These are phyloP conservation scores for Heliconius hortense DNA, from an alignment of 2,888 invertebrate genomes.

Conservation along the genomic window DNA sequence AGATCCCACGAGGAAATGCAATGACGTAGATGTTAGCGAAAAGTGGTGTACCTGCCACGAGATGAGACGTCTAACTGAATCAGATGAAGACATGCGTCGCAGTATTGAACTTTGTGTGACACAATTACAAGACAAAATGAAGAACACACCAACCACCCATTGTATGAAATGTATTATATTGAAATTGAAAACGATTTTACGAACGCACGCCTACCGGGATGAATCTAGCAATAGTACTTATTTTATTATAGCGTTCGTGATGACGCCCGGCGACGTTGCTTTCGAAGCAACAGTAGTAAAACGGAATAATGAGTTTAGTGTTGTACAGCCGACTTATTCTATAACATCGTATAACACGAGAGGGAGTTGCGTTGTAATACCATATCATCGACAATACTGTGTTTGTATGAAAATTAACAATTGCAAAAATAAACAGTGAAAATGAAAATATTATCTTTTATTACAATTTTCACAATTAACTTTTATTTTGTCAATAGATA, in stretches of 20 bases:
- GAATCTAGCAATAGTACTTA: constrained; percentile 57
- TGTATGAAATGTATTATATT: constrained; percentile 77
- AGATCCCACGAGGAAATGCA: constrained; percentile 83
- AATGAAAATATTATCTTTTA: neutral
- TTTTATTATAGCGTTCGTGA: constrained; percentile 84
- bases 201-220: constrained; percentile 62
- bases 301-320: constrained; percentile 58
- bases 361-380: constrained; percentile 55
- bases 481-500: neutral
- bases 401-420: constrained; percentile 50
- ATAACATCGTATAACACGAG: constrained; percentile 54
- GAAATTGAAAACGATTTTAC: constrained; percentile 71
- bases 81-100: constrained; percentile 63
- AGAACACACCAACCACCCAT: constrained; percentile 50
- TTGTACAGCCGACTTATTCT: constrained; percentile 79
- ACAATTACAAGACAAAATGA: constrained; percentile 50
- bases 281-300: constrained; percentile 85
- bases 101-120: constrained; percentile 67
- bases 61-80: constrained; percentile 61
- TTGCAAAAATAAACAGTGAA: constrained; percentile 42
- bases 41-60: constrained; percentile 89
- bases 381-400: constrained; percentile 55
- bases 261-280: constrained; percentile 83
- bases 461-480: constrained; percentile 4
- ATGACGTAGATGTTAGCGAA: constrained; percentile 84